phyloP scores from a whole-genome alignment of 2,888 invertebrate species.

The Argyresthia goedartella region DNA sequence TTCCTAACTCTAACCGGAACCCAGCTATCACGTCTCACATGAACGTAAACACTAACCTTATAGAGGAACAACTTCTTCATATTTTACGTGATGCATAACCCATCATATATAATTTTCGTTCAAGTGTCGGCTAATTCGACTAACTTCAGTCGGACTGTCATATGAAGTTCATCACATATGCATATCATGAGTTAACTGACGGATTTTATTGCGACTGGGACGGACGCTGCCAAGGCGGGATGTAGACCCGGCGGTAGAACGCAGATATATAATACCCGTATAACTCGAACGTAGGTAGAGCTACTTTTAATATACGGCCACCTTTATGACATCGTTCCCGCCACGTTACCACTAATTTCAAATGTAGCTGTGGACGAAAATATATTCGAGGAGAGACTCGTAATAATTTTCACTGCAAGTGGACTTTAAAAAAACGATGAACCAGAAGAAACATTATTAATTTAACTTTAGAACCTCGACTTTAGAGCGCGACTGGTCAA shows the following conservation, averaged over 20 bases:
- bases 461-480: not conserved
- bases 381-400: slow-evolving; percentile 7
- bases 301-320: slow-evolving; percentile 13
- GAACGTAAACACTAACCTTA: too few species aligned
- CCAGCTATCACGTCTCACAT: too few species aligned
- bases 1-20: too few species aligned
- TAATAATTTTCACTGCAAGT: not conserved
- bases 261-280: slow-evolving; percentile 32
- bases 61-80: not conserved
- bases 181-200: slow-evolving; percentile 56
- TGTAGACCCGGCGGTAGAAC: slow-evolving; percentile 22
- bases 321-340: slow-evolving; percentile 39
- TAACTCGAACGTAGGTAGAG: slow-evolving; percentile 12
- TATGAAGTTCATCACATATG: slow-evolving; percentile 49
- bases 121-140: slow-evolving; percentile 29
- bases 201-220: slow-evolving; percentile 54
- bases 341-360: slow-evolving; percentile 32
- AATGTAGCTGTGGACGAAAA: slow-evolving; percentile 12
- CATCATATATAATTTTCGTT: slow-evolving; percentile 14
- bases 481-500: not conserved
- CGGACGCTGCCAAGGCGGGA: slow-evolving; percentile 52
- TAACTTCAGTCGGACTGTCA: slow-evolving; percentile 34
- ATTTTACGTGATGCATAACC: slow-evolving; percentile 14
- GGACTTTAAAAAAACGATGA: not conserved
- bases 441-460: not conserved